Percentiles rank a stretch among this genome's conserved stretches.
Conservation (phyloP, 2,797 vertebrate genomes). For the Myotis pilosus region DNA sequence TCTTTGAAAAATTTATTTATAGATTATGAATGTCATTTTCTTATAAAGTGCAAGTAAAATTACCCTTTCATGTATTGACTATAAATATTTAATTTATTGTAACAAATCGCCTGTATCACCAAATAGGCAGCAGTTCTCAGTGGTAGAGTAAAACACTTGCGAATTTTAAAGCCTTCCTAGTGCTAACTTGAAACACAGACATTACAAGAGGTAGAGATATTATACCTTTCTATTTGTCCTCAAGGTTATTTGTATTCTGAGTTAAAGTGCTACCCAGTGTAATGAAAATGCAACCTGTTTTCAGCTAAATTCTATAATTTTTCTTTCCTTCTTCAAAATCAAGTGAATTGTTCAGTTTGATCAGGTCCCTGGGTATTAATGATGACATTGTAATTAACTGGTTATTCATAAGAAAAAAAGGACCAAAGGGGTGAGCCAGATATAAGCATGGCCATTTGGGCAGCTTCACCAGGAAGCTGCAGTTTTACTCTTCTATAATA, state of each 20-base stretch:
- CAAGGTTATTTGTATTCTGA: constrained; percentile 42
- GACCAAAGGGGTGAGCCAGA: background rate
- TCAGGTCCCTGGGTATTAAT: background rate
- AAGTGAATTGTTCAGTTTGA: background rate
- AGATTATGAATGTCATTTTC: background rate
- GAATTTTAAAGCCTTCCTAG: background rate
- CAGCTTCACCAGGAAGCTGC: background rate
- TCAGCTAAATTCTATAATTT: background rate
- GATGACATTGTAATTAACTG: background rate
- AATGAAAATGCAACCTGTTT: constrained; percentile 35
- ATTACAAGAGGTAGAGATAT: background rate
- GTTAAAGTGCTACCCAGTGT: background rate
- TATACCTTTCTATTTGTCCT: background rate
- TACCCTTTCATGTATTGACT: background rate
- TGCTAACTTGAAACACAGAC: constrained; percentile 6
- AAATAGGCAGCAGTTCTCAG: background rate
- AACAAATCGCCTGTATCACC: background rate
- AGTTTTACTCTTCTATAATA: background rate
- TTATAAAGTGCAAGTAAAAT: background rate
- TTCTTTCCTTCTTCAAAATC: background rate
- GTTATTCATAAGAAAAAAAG: background rate
- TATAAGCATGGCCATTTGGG: background rate
- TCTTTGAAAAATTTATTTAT: background rate
- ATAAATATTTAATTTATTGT: background rate
- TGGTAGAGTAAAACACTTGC: background rate